Evolutionary conservation across 2,113 vertebrate genomes (phyloP), one percentile per base, ranked within the genome.

Genomic region (Piprites chloris): DNA sequence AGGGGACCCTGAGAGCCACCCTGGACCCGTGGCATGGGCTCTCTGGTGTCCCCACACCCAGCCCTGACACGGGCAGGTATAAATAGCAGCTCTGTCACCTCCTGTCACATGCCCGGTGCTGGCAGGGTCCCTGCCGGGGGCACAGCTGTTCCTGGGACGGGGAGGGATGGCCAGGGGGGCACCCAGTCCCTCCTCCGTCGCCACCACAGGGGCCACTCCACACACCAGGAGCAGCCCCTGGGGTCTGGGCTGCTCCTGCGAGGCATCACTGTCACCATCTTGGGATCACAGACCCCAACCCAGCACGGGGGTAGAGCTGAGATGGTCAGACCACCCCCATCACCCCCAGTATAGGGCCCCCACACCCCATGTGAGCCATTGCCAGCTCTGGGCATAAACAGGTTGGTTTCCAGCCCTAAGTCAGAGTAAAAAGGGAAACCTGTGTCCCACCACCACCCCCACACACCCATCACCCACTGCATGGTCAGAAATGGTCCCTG

Each of bases 11-110:
- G 23, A 53, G 72, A 63, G 59, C 55, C 67, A 49, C 46, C 28
- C 41, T 1, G 9, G 41, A 21, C 44, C 26, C 0, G 1, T 58
- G 79, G 42, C 37, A 7, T 2, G 11, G 55, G 26, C 32, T 83
- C 3, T 1, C 35, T 66, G n/a, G 20, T 11, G 33, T 72, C 86
- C 87, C 77, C 49, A n/a, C 68, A 37, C 28, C 32, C 50, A 46
- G 68, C 30, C 20, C 50, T 87, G 66, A 58, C 24, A 26, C 6
- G 41, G 46, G 19, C 23, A 2, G 39, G 61, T 96, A 94, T 93
- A 96, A 96, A 95, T 95, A 95, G 91, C 84, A 74, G n/a, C 46
- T 61, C 75, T 92, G 22, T 90, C 96, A 84, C 79, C 95, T 92
- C 80, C 89, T 88, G 86, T 95, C 92, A 94, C 95, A 90, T 80